phyloP scores from a whole-genome alignment of 1,140 invertebrate species.

The Drosophila burlai region DNA sequence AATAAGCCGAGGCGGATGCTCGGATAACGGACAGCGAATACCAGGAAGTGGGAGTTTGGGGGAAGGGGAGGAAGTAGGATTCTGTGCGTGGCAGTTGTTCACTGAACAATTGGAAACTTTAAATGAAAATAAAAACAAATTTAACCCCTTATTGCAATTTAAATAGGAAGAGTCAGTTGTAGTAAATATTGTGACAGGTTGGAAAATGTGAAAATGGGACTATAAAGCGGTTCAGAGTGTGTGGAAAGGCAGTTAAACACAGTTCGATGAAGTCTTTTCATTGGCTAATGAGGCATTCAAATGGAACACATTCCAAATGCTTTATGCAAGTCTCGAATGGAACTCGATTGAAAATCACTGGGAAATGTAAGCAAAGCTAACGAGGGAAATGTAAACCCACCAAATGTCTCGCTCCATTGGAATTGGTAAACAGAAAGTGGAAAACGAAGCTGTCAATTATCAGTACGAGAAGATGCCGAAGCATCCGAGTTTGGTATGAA shows the following conservation, averaged over 20 bases:
- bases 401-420: constrained; percentile 27
- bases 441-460: constrained; percentile 31
- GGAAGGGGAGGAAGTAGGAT: constrained; percentile 16
- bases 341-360: constrained; percentile 9
- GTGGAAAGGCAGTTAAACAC: not conserved
- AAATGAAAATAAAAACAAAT: constrained; percentile 27
- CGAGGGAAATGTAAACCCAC: constrained; percentile 19
- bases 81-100: not conserved
- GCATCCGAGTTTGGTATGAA: not conserved
- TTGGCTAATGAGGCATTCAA: constrained; percentile 39
- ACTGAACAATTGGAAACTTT: constrained; percentile 18
- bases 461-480: not conserved
- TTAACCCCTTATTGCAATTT: not conserved
- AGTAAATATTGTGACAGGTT: constrained; percentile 5
- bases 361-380: constrained; percentile 33
- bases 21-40: constrained; percentile 22
- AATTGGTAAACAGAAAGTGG: constrained; percentile 7
- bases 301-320: constrained; percentile 28
- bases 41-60: constrained; percentile 14
- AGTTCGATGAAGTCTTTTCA: constrained; percentile 7
- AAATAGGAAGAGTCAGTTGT: not conserved
- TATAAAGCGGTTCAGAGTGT: not conserved
- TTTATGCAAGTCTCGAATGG: constrained; percentile 11
- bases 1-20: constrained; percentile 38
- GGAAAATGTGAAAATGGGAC: not conserved